A percentile compares a stretch with the other conserved stretches of the same genome.
phyloP scores from a whole-genome alignment of 2,797 vertebrate species.

The Sebastes variabilis region DNA sequence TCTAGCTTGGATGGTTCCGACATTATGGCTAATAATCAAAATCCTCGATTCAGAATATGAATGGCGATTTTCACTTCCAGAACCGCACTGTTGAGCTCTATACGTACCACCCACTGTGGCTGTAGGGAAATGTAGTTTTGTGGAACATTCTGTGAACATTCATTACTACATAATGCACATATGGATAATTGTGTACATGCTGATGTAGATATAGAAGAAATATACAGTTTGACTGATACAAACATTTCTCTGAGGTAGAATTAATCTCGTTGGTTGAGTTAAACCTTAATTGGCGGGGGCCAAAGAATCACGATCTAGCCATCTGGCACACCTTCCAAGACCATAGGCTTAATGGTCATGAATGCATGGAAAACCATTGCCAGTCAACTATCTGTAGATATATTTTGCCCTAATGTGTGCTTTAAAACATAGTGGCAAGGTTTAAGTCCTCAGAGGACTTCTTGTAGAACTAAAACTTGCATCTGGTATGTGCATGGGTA shows the following conservation, averaged over 20 bases:
- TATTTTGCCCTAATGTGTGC: background rate
- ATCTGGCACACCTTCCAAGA: background rate
- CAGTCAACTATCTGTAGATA: background rate
- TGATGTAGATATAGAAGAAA: fast-evolving
- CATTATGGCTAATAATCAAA: background rate
- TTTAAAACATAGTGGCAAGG: background rate
- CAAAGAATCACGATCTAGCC: background rate
- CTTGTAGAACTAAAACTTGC: background rate
- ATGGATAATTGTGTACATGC: background rate
- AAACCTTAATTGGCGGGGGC: background rate
- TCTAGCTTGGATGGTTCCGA: background rate
- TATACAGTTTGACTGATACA: background rate
- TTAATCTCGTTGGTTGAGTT: background rate
- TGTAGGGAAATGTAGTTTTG: constrained; percentile 25
- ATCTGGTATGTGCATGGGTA: background rate
- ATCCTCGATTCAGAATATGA: background rate
- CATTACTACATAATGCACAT: background rate
- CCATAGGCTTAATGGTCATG: background rate
- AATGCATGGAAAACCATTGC: background rate
- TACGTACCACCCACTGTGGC: background rate
- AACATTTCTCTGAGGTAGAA: background rate
- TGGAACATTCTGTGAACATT: constrained; percentile 5
- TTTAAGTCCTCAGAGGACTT: background rate
- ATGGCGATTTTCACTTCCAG: background rate
- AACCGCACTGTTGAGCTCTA: background rate